phyloP scores from a whole-genome alignment of 2,797 vertebrate species.

The Meriones psammophilus region DNA sequence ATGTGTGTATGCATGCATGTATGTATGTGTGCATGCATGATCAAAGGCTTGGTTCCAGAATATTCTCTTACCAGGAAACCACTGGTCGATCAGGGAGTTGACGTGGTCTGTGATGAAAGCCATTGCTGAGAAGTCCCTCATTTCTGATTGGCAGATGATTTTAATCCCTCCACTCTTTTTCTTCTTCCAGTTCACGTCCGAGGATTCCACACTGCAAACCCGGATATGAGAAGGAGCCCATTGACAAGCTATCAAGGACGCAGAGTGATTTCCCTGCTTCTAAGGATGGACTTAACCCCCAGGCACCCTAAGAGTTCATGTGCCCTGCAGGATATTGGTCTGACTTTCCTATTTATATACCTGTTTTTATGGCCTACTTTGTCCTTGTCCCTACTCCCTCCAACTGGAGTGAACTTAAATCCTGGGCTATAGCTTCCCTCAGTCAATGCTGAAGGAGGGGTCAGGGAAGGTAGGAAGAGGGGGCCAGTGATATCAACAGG shows the following conservation, averaged over 20 bases:
- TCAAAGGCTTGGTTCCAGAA: neutral
- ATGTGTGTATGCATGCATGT: neutral
- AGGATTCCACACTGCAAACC: slow-evolving; percentile 94
- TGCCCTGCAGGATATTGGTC: no score
- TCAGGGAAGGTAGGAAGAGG: rapidly evolving
- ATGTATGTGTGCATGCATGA: neutral
- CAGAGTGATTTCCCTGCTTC: neutral
- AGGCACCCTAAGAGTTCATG: neutral
- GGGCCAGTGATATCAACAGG: neutral
- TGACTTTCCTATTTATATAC: rapidly evolving
- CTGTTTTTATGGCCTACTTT: neutral
- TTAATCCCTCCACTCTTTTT: slow-evolving; percentile 98
- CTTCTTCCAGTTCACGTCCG: slow-evolving; percentile 97
- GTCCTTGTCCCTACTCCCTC: rapidly evolving
- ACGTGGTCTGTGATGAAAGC: slow-evolving; percentile 99
- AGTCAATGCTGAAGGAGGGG: neutral
- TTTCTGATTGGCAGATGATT: slow-evolving; percentile 97
- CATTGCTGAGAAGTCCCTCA: slow-evolving; percentile 98
- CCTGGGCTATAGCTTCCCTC: neutral
- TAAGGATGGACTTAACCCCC: neutral
- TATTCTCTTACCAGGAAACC: slow-evolving; percentile 96
- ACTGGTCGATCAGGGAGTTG: slow-evolving; percentile 97
- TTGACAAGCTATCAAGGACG: rapidly evolving
- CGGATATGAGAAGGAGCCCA: slow-evolving; percentile 44
- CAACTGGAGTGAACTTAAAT: neutral